phyloP scores from a whole-genome alignment of 1,140 invertebrate genomes.

The Heliconius melpomene region DNA sequence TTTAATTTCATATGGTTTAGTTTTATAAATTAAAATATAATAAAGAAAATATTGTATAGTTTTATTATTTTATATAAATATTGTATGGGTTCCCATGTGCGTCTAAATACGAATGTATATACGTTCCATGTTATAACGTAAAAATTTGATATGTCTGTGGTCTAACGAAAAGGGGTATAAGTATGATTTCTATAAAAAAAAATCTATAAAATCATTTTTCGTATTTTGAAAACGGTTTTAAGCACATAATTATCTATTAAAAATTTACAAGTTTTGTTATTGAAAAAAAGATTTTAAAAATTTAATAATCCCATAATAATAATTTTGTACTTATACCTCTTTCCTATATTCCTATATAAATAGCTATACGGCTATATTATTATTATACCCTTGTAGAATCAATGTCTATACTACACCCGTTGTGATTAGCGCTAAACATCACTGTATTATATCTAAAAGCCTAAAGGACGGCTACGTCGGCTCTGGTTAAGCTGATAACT shows the following conservation, averaged over 20 bases:
- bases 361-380: constrained; percentile 39
- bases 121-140: constrained; percentile 7
- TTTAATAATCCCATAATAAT: no score
- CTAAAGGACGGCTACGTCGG: constrained; percentile 74
- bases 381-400: constrained; percentile 38
- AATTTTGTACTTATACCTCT: background rate
- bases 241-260: background rate
- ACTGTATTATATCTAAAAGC: constrained; percentile 66
- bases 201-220: no score
- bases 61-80: background rate
- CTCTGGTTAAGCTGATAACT: constrained; percentile 45
- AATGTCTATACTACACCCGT: constrained; percentile 55
- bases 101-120: constrained; percentile 5
- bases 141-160: background rate
- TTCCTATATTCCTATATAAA: constrained; percentile 1
- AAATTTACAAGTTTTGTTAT: background rate
- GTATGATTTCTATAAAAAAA: background rate
- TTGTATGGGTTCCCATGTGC: background rate
- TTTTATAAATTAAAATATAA: no score
- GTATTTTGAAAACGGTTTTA: background rate
- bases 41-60: background rate
- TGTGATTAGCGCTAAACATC: constrained; percentile 68
- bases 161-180: background rate
- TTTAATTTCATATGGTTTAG: background rate
- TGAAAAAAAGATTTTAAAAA: no score